These are phyloP conservation scores for Glaucomys volans DNA, from an alignment of 2,113 vertebrate genomes.

Conservation along the genomic window DNA sequence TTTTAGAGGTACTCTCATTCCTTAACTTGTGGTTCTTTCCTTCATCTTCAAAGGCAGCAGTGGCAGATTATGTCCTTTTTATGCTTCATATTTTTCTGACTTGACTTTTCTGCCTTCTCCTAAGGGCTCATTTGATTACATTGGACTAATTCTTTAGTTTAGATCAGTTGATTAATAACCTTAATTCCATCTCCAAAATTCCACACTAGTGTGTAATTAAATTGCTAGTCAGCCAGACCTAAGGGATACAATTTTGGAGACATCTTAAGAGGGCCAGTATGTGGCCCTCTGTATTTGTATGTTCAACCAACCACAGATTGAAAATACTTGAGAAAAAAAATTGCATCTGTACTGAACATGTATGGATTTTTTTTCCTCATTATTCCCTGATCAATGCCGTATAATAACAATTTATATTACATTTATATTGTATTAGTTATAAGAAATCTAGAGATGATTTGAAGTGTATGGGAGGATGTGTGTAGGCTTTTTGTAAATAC, in stretches of 20 bases:
- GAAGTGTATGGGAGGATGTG: background rate
- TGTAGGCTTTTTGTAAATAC: background rate
- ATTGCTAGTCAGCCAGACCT: background rate
- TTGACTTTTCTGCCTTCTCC: background rate
- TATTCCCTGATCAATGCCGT: background rate
- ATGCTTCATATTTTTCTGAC: background rate
- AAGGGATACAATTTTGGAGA: background rate
- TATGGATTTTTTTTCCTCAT: background rate
- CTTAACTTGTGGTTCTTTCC: background rate
- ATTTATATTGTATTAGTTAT: background rate
- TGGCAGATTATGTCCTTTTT: background rate
- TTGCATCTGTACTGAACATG: background rate
- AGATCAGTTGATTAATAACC: background rate
- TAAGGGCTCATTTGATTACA: background rate
- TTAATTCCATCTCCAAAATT: slow-evolving; percentile 14
- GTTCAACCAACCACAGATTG: background rate
- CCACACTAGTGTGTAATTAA: background rate
- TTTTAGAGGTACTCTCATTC: background rate
- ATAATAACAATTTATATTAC: background rate
- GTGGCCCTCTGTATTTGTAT: background rate
- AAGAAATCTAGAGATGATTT: background rate
- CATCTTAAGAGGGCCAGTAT: too few relatives aligned
- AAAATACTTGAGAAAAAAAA: background rate
- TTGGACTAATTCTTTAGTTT: slow-evolving; percentile 6
- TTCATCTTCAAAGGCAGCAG: background rate